Conservation (phyloP, 2,888 invertebrate species). For the Chrysotoxum bicinctum region DNA sequence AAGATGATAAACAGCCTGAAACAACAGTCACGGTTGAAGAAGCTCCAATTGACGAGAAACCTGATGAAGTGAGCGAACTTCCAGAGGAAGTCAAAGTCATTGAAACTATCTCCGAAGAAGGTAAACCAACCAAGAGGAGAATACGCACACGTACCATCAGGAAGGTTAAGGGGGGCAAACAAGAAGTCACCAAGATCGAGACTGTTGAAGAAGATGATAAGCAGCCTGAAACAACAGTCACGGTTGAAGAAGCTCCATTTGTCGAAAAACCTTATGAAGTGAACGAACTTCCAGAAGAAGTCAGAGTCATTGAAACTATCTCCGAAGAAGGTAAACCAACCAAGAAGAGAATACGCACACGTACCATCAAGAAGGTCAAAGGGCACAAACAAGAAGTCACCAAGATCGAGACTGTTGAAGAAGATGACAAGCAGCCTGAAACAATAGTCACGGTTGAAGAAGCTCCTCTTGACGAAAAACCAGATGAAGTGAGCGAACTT, state of each 20-base stretch:
- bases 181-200: slow-evolving; percentile 80
- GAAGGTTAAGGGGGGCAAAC: slow-evolving; percentile 78
- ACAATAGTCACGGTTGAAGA: slow-evolving; percentile 75
- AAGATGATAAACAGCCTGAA: slow-evolving; percentile 78
- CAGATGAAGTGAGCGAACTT: slow-evolving; percentile 77
- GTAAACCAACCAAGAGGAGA: slow-evolving; percentile 75
- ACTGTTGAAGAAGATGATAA: slow-evolving; percentile 80
- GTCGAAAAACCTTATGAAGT: slow-evolving; percentile 64
- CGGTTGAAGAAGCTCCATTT: slow-evolving; percentile 74
- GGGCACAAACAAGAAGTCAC: slow-evolving; percentile 75
- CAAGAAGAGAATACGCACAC: slow-evolving; percentile 78
- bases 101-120: slow-evolving; percentile 57
- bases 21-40: slow-evolving; percentile 75
- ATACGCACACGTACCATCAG: slow-evolving; percentile 78
- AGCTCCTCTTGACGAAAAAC: slow-evolving; percentile 77
- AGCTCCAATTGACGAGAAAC: slow-evolving; percentile 49
- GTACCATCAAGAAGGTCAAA: slow-evolving; percentile 77
- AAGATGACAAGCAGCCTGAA: slow-evolving; percentile 77
- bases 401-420: slow-evolving; percentile 76
- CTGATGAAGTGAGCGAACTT: slow-evolving; percentile 73
- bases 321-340: slow-evolving; percentile 76
- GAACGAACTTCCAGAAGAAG: slow-evolving; percentile 74
- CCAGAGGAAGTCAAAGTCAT: slow-evolving; percentile 66
- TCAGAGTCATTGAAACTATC: slow-evolving; percentile 73
- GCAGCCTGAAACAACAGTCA: slow-evolving; percentile 78